Evolutionary conservation across 2,113 vertebrate genomes (phyloP).

Genomic region (Varanus salvator): DNA sequence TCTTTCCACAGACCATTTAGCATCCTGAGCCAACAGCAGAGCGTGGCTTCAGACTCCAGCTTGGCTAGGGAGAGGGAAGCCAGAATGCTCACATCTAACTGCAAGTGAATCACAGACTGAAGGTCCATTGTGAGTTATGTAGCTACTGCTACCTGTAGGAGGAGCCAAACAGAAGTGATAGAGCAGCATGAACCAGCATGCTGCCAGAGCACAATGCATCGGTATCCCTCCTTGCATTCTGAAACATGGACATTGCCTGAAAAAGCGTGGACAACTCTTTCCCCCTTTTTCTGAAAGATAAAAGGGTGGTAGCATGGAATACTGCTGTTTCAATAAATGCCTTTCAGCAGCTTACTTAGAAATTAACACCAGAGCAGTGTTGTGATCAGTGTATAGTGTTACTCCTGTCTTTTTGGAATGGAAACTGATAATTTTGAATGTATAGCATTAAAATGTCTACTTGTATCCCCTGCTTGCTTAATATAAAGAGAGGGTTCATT

Average conservation of each 20-base stretch:
- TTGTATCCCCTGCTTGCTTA: background rate
- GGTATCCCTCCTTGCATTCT: background rate
- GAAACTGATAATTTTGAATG: background rate
- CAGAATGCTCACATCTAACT: no score
- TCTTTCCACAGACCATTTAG: no score
- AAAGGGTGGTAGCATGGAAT: slow-evolving; percentile 20
- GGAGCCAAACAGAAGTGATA: no score
- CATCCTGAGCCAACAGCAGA: no score
- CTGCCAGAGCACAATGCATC: no score
- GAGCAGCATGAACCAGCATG: no score
- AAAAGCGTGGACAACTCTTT: background rate
- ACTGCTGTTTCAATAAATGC: background rate
- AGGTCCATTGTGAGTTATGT: no score
- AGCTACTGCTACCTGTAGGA: no score
- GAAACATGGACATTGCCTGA: background rate
- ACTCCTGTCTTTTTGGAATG: no score
- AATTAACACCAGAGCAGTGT: background rate
- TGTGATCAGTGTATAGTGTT: background rate
- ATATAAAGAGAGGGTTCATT: background rate
- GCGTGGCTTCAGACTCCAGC: no score
- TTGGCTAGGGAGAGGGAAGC: no score
- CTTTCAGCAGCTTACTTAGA: background rate
- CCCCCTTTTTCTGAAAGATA: background rate
- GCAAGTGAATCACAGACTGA: no score
- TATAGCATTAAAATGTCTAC: background rate